Percentiles rank a stretch among this genome's conserved stretches.
Evolutionary conservation across 2,113 vertebrate species (phyloP).

Genomic region (Ciconia boyciana): DNA sequence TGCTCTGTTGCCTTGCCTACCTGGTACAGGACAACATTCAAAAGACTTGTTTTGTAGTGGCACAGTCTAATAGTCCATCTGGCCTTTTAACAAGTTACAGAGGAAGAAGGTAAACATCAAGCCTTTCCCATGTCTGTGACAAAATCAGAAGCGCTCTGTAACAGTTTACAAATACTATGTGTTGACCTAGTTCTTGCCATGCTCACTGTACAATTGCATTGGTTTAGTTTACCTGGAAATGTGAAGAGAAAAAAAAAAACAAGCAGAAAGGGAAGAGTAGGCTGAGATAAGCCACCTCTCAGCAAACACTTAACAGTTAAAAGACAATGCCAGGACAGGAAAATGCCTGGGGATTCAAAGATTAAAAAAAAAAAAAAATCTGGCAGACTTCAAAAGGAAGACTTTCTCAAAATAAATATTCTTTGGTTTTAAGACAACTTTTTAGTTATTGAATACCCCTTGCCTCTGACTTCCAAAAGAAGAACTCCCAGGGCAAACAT

Average conservation of each 20-base stretch:
- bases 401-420: constrained; percentile 12
- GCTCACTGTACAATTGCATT: background rate
- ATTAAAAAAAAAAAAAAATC: background rate
- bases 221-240: constrained; percentile 15
- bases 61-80: background rate
- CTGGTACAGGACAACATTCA: background rate
- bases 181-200: background rate
- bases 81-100: background rate
- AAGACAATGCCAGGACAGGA: constrained; percentile 24
- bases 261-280: background rate
- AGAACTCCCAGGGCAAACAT: background rate
- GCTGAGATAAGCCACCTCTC: constrained; percentile 6
- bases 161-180: background rate
- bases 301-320: constrained; percentile 1
- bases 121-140: background rate
- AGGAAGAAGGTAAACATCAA: background rate
- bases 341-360: constrained; percentile 27
- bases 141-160: background rate
- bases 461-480: background rate
- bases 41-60: background rate
- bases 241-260: background rate
- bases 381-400: background rate
- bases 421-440: background rate
- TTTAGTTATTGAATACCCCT: background rate
- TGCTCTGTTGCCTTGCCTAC: background rate